phyloP scores from a whole-genome alignment of 2,888 invertebrate genomes.

The Barypeithes pellucidus region DNA sequence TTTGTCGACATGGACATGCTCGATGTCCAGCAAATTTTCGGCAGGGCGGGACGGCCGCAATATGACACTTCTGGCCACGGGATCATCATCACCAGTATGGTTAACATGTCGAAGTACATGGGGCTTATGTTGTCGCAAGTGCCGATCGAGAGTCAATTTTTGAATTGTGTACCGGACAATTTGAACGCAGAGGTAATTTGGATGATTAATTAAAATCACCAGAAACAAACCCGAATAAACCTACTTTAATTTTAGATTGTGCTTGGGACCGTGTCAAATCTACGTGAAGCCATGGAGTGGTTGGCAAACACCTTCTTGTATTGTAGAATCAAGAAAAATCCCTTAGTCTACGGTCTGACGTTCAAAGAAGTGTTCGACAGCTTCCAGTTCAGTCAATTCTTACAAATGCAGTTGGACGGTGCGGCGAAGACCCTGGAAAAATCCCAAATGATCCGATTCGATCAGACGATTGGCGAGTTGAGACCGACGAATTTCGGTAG shows the following conservation, averaged over 20 bases:
- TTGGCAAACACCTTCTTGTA: slow-evolving; percentile 97
- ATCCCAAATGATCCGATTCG: slow-evolving; percentile 95
- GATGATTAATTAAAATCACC: neutral
- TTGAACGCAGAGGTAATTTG: slow-evolving; percentile 92
- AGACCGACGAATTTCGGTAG: slow-evolving; percentile 91
- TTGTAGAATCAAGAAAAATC: slow-evolving; percentile 95
- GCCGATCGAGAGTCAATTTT: slow-evolving; percentile 98
- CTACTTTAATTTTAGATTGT: slow-evolving; percentile 77
- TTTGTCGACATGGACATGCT: slow-evolving; percentile 97
- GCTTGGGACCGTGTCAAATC: slow-evolving; percentile 95
- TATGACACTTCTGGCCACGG: slow-evolving; percentile 96
- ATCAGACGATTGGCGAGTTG: slow-evolving; percentile 87
- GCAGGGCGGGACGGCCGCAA: slow-evolving; percentile 98
- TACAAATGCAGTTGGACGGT: slow-evolving; percentile 83
- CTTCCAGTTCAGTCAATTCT: slow-evolving; percentile 83
- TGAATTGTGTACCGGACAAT: slow-evolving; percentile 93
- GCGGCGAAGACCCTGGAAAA: slow-evolving; percentile 92
- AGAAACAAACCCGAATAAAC: too few relatives aligned
- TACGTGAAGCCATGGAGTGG: slow-evolving; percentile 98
- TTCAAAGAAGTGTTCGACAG: slow-evolving; percentile 81
- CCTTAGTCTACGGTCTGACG: slow-evolving; percentile 82
- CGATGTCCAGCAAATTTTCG: slow-evolving; percentile 98
- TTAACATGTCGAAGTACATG: slow-evolving; percentile 94
- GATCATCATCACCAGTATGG: slow-evolving; percentile 94
- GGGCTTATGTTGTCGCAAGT: slow-evolving; percentile 95